Evolutionary conservation across 2,797 vertebrate genomes (phyloP), one percentile per base, ranked within the genome.

Genomic region (Erithacus rubecula): DNA sequence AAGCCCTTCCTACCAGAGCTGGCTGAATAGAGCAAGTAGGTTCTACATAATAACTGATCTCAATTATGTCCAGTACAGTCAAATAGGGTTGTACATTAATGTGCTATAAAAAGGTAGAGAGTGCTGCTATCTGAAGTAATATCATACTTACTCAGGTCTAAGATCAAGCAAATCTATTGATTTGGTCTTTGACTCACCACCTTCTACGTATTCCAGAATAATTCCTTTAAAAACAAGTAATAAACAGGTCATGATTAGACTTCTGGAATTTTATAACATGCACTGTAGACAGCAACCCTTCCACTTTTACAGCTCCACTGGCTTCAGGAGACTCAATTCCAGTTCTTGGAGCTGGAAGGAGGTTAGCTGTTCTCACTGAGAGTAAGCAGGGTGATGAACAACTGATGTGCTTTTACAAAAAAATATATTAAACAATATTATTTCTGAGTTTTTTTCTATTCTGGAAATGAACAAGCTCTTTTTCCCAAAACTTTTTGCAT

Each of bases 101-200:
- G 52, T 22, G 46, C 19, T 71, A 34, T 12, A 44, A 52, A 67
- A 37, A 16, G 67, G 47, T 4, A 85, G 30, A 60, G 20, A 53
- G 15, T 52, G 30, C n/a, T 64, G 15, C 46, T 87, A 29, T 5
- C 60, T 87, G 44, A 86, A 90, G 44, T 30, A 30, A 8, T 3
- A 43, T 20, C 36, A 36, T 65, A 98, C 98, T 98, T 97, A 99
- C 99, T 97, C 96, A 80, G 98, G 97, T 69, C 94, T 98, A 87
- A 99, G 98, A 84, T 98, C 97, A 69, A 99, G 97, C 47, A 99
- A 97, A 93, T 99, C 99, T 85, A 99, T 99, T 44, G 98, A 99
- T 98, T 97, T 99, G 53, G 98, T 99, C 95, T 97, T 98, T 67
- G 98, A 34, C 69, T 97, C 93, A 37, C 98, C 99, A 68, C 83